Evolutionary conservation across 1,140 invertebrate species (phyloP).

Genomic region (Anastrepha obliqua): DNA sequence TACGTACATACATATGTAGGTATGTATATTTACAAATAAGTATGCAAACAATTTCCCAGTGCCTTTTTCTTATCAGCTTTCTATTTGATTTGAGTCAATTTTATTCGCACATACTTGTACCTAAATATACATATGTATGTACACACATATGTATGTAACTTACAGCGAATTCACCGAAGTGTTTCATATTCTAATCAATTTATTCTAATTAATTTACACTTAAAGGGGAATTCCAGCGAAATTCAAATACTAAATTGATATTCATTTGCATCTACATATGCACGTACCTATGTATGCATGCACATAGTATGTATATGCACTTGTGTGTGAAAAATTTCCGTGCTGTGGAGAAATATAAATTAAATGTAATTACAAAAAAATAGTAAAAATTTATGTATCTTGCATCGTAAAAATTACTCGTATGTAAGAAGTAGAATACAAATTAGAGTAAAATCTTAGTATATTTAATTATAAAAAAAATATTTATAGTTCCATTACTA

Average conservation of each 20-base stretch:
- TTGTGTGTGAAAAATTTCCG: not conserved
- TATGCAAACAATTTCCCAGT: too few species aligned
- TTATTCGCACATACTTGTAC: not conserved
- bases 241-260: conserved; percentile 11
- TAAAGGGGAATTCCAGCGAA: conserved; percentile 1
- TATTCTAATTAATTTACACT: conserved; percentile 26
- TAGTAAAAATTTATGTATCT: too few species aligned
- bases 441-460: too few species aligned
- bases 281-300: not conserved
- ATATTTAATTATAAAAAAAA: too few species aligned
- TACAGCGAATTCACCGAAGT: not conserved
- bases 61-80: not conserved
- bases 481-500: too few species aligned
- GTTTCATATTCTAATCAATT: not conserved
- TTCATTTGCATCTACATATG: not conserved
- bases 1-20: not conserved
- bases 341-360: too few species aligned
- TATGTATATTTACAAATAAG: not conserved
- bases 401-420: too few species aligned
- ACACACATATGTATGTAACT: not conserved
- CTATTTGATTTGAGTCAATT: not conserved
- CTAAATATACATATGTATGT: not conserved
- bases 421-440: too few species aligned
- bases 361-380: too few species aligned
- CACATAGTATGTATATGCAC: not conserved